Conservation (phyloP, 2,888 invertebrate genomes). For the Melinaea menophilus region DNA sequence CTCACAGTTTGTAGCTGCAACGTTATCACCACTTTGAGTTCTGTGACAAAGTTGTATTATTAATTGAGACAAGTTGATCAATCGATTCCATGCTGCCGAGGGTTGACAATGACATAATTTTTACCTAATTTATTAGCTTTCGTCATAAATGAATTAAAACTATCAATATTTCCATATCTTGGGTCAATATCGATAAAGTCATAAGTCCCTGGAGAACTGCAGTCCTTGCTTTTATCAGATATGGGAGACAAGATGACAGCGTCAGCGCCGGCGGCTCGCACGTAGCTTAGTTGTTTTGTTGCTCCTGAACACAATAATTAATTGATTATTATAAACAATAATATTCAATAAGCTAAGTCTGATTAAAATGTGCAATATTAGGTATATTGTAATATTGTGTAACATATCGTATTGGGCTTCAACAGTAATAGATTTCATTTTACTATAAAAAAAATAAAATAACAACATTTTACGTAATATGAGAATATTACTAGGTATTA, state of each 20-base stretch:
- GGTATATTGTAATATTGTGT: too few relatives aligned
- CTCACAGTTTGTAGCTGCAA: slow-evolving; percentile 77
- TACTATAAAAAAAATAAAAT: too few relatives aligned
- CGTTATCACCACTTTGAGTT: slow-evolving; percentile 62
- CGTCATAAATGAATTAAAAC: slow-evolving; percentile 77
- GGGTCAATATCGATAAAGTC: slow-evolving; percentile 83
- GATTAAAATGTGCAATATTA: too few relatives aligned
- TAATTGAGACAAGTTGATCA: background rate
- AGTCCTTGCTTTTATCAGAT: slow-evolving; percentile 66
- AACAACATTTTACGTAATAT: too few relatives aligned
- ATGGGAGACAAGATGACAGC: slow-evolving; percentile 64
- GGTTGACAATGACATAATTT: background rate
- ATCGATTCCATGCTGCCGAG: background rate
- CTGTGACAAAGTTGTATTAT: slow-evolving; percentile 36
- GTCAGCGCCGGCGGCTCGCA: slow-evolving; percentile 63
- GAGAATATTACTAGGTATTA: too few relatives aligned
- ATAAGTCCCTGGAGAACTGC: slow-evolving; percentile 87
- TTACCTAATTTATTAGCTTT: slow-evolving; percentile 70
- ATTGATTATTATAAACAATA: background rate
- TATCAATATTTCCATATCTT: slow-evolving; percentile 82
- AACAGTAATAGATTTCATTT: too few relatives aligned
- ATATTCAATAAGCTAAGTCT: too few relatives aligned
- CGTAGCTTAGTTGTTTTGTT: slow-evolving; percentile 62
- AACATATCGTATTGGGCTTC: too few relatives aligned
- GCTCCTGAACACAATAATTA: slow-evolving; percentile 42